Evolutionary conservation across 2,888 invertebrate species (phyloP), one percentile per base, ranked within the genome.

Genomic region (Agrotis puta): DNA sequence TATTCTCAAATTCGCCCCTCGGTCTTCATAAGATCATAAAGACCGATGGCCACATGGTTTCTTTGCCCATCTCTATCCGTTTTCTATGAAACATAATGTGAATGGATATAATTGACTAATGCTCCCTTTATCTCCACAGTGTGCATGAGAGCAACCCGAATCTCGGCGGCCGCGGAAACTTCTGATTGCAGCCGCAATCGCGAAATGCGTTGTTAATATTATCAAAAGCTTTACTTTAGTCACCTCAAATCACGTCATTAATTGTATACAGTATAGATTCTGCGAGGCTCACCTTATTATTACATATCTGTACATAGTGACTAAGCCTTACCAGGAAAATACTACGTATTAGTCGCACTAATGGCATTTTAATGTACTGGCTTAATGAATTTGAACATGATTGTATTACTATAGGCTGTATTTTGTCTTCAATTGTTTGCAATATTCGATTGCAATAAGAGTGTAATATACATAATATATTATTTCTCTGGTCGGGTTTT

Each of bases 71-170:
- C 33, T 27, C 27, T 70, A 7, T 7, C 14, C 16, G 33, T 33
- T 22, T 39, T 39, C 39, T 11, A 39, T 39, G 9, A 39, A 39
- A 39, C 1, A 39, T 39, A 39, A 39, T 11, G 4, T 11, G 9
- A 9, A 11, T 39, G 39, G 9, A 2, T 11, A 9, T 45, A 20
- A 43, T 59, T 54, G 16, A 70, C 43, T 65, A 68, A 77, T 18
- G 2, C 50, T 62, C 78, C 50, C 67, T 85, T 88, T 84, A 80
- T 80, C 82, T 83, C 94, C 94, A 27, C 97, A 97, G 97, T 92
- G 97, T 97, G 87, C 97, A 97, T 92, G 97, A 97, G 93, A 97
- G 97, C 91, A 96, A 97, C 88, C 97, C 97, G 75, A 96, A 92
- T 87, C 91, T 95, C 82, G 77, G 75, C 24, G 94, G 94, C 67